Conservation (phyloP, 2,797 vertebrate species). For the Diglossa cyanea region DNA sequence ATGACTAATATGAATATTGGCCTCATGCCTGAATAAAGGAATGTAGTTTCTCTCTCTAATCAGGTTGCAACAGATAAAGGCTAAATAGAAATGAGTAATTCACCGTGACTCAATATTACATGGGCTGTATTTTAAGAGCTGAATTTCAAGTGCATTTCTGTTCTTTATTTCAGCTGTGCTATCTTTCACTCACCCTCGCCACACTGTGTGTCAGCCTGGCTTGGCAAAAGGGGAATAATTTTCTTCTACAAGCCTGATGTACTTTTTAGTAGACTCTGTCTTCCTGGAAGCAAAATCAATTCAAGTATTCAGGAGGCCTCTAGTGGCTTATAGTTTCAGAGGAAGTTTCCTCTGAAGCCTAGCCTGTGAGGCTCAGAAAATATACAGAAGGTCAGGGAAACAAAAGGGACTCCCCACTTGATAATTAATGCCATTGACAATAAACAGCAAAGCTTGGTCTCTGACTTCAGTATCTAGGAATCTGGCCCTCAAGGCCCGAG, state of each 20-base stretch:
- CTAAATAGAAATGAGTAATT: conserved; percentile 66
- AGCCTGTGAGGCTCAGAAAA: not conserved
- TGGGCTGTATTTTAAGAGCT: conserved; percentile 67
- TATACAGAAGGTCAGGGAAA: not conserved
- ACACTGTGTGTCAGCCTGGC: conserved; percentile 23
- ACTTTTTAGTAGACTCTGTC: conserved; percentile 70
- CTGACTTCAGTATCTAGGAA: conserved; percentile 49
- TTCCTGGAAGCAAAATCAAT: conserved; percentile 74
- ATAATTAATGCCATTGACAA: conserved; percentile 34
- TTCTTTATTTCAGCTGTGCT: conserved; percentile 57
- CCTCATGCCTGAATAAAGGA: conserved; percentile 62
- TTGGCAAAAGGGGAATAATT: conserved; percentile 45
- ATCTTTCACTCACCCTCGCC: conserved; percentile 41
- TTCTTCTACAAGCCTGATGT: conserved; percentile 48
- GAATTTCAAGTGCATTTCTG: conserved; percentile 65
- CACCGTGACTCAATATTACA: conserved; percentile 63
- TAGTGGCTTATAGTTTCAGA: conserved; percentile 67
- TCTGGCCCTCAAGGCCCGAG: conserved; percentile 10
- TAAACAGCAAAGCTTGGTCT: conserved; percentile 5
- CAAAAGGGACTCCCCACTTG: conserved; percentile 8
- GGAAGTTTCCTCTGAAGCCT: conserved; percentile 65
- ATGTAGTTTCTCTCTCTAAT: conserved; percentile 65
- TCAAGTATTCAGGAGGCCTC: conserved; percentile 73
- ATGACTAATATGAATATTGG: conserved; percentile 63
- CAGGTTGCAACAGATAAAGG: conserved; percentile 71